Evolutionary conservation across 2,113 vertebrate species (phyloP).

Genomic region (Struthidea cinerea): DNA sequence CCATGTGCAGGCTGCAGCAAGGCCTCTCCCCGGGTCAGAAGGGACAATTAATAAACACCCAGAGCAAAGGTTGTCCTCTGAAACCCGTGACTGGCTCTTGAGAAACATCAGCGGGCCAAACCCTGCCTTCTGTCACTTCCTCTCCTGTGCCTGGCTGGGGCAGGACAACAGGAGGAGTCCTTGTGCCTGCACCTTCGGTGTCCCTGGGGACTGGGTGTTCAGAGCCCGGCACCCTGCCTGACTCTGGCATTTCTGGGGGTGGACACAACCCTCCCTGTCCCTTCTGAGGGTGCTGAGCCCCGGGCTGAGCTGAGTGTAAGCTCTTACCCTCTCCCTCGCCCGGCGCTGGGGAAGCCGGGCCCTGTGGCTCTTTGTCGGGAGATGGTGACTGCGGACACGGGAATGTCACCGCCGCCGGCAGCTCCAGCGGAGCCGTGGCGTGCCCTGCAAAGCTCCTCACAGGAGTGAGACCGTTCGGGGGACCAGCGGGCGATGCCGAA

Average conservation of each 20-base stretch:
- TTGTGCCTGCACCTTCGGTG: background rate
- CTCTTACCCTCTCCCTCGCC: rapidly evolving
- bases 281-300: background rate
- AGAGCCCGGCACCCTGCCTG: rapidly evolving
- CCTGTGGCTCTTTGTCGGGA: background rate
- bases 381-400: background rate
- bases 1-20: rapidly evolving
- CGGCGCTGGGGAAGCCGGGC: rapidly evolving
- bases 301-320: background rate
- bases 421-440: background rate
- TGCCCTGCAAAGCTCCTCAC: rapidly evolving
- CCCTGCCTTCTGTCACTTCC: background rate
- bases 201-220: background rate
- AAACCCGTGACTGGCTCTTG: background rate
- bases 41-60: slow-evolving; percentile 14
- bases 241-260: background rate
- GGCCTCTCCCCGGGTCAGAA: background rate
- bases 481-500: rapidly evolving
- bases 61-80: background rate
- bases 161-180: background rate
- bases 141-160: background rate
- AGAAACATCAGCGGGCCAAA: background rate
- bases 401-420: background rate
- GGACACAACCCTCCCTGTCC: background rate
- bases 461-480: background rate